Base-by-base conservation (phyloP, 2,797 vertebrate species). In the Pipistrellus pygmaeus region DNA sequence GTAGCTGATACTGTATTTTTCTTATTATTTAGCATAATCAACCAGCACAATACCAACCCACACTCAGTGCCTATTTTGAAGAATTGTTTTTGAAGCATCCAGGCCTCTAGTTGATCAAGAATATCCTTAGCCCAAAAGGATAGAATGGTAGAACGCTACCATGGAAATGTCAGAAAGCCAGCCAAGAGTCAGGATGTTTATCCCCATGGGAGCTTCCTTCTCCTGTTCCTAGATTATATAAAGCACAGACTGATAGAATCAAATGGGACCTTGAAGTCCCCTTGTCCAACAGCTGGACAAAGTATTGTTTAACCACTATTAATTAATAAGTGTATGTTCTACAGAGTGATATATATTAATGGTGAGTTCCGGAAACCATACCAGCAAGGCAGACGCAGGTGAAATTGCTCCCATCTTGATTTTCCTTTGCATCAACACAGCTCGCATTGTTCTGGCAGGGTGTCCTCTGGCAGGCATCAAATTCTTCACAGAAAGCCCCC, bases 401-500 rank as follows among this genome's bases (percentile, higher is more conserved):
- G 98, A 99, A 99, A 95, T 99, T 99, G 94, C 93, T 98, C 80
- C 99, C 99, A 2, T 99, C 97, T 0, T 98, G 98, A 64, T 99
- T 99, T 96, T 99, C 99, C 18, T 97, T 97, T 8, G 98, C 92
- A 35, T 99, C 99, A 0, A 97, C 88, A 94, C 99, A 99, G 94
- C 98, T 99, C 72, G 98, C 99, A 0, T 99, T 99, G 98, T 99
- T 99, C 97, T 98, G 98, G 88, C 99, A 99, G 4, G 99, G 99
- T 3, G 98, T 98, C 96, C 95, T 98, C 94, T 98, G 98, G 97
- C 99, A 99, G 62, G 99, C 99, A 1, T 99, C 99, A 32, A 99
- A 99, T 96, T 99, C 99, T 97, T 99, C 99, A 78, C 99, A 99
- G 97, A 99, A 98, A 76, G 99, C 98, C 5, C 99, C 99, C 10